Evolutionary conservation across 2,888 invertebrate genomes (phyloP).

Genomic region (Drosophila seclusa): DNA sequence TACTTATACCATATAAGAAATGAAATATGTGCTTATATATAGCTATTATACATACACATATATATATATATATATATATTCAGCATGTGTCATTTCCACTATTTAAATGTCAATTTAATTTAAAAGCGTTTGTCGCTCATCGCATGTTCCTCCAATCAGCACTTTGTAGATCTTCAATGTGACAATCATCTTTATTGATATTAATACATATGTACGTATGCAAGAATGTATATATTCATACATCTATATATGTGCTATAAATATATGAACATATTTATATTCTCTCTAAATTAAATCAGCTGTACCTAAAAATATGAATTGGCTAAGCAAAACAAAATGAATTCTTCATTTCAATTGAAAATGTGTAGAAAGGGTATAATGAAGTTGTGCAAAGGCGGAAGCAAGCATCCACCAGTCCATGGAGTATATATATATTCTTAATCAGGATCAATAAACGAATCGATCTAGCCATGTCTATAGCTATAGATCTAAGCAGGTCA

Average conservation of each 20-base stretch:
- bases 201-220: conserved; percentile 45
- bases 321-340: neutral
- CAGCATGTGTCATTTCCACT: conserved; percentile 10
- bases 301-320: neutral
- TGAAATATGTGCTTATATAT: conserved; percentile 3
- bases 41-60: neutral
- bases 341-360: neutral
- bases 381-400: neutral
- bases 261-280: neutral
- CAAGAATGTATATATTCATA: neutral
- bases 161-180: conserved; percentile 44
- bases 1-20: conserved; percentile 27
- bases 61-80: neutral
- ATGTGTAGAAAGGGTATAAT: neutral
- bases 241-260: neutral
- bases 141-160: conserved; percentile 33
- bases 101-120: conserved; percentile 49
- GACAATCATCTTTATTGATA: conserved; percentile 31
- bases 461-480: neutral
- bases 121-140: conserved; percentile 23
- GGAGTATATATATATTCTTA: neutral
- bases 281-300: neutral
- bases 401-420: neutral
- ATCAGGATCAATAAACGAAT: neutral
- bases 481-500: neutral